Evolutionary conservation across 1,140 invertebrate genomes (phyloP).

Genomic region (Plodia interpunctella): DNA sequence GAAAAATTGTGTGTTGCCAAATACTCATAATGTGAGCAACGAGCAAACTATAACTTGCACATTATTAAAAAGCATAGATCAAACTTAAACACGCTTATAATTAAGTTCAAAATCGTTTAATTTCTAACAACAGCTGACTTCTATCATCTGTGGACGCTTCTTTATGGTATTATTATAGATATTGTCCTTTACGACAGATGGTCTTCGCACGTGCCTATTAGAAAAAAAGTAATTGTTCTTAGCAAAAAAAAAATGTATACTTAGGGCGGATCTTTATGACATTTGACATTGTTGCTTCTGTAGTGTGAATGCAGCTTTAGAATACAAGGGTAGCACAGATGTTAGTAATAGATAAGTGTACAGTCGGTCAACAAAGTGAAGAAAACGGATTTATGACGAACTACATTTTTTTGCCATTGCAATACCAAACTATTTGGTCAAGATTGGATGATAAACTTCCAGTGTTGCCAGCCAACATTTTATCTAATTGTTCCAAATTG

Average conservation of each 20-base stretch:
- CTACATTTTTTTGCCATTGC: no score
- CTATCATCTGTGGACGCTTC: background rate
- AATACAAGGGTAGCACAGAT: background rate
- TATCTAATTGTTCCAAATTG: no score
- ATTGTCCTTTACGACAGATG: conserved; percentile 1
- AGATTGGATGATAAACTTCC: no score
- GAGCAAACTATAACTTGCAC: no score
- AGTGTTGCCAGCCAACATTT: no score
- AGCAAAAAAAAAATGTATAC: background rate
- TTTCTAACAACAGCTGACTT: background rate
- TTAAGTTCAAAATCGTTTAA: background rate
- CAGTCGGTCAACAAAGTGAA: no score
- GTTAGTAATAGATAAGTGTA: background rate
- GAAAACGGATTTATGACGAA: no score
- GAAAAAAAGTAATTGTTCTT: background rate
- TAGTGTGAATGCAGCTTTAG: background rate
- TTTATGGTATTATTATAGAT: background rate
- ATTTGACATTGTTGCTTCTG: background rate
- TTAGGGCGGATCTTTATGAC: background rate
- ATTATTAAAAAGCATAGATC: no score
- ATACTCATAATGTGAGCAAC: no score
- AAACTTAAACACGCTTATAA: background rate
- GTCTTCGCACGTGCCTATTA: background rate
- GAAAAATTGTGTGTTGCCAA: no score
- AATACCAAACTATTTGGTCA: no score